Percentiles rank a stretch among this genome's conserved stretches.
Evolutionary conservation across 2,888 invertebrate species (phyloP).

Genomic region (Heliconius cydno): DNA sequence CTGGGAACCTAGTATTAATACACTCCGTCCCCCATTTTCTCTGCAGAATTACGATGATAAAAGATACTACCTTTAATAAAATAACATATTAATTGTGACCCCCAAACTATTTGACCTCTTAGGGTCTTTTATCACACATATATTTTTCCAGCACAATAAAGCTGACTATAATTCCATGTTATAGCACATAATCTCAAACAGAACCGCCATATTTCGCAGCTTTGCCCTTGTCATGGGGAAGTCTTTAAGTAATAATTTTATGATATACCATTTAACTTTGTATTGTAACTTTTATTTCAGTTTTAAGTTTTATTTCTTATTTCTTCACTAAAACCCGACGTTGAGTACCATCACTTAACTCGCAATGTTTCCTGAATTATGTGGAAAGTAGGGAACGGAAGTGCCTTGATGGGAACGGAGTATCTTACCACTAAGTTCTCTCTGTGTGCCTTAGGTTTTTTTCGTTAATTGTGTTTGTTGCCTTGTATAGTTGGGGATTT

Average conservation of each 20-base stretch:
- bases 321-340: not conserved
- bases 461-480: too few species aligned
- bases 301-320: conserved; percentile 5
- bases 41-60: not conserved
- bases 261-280: conserved; percentile 60
- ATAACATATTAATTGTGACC: not conserved
- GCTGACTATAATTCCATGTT: conserved; percentile 52
- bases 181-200: conserved; percentile 52
- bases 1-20: not conserved
- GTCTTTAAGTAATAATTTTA: conserved; percentile 68
- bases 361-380: too few species aligned
- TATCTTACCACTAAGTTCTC: too few species aligned
- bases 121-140: conserved; percentile 31
- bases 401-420: too few species aligned
- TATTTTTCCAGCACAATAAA: conserved; percentile 29
- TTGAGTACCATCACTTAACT: not conserved
- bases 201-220: conserved; percentile 58
- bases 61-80: not conserved
- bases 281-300: conserved; percentile 27
- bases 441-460: too few species aligned
- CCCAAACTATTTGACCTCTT: conserved; percentile 1
- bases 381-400: too few species aligned
- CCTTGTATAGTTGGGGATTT: too few species aligned
- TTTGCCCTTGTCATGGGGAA: conserved; percentile 64
- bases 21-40: not conserved